phyloP scores from a whole-genome alignment of 1,140 invertebrate genomes.

The Paraescarpia echinospica region DNA sequence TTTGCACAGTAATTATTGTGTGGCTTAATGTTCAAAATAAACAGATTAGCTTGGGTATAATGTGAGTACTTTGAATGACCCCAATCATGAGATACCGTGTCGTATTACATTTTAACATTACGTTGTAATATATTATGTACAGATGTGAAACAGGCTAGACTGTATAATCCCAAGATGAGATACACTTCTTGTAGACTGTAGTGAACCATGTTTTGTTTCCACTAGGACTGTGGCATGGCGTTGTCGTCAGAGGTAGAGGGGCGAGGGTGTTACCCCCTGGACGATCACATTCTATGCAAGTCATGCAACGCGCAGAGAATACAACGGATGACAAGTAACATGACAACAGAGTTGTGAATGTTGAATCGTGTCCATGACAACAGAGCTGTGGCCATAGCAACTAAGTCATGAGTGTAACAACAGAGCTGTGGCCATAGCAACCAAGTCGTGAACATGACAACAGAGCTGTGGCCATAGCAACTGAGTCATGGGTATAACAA shows the following conservation, averaged over 20 bases:
- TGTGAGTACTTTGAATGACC: no score
- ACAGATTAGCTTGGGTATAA: no score
- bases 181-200: neutral
- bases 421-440: neutral
- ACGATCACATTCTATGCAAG: conserved; percentile 95
- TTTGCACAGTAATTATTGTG: no score
- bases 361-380: conserved; percentile 12
- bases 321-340: conserved; percentile 60
- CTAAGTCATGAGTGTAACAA: neutral
- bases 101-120: no score
- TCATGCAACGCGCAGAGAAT: conserved; percentile 93
- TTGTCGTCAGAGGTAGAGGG: conserved; percentile 93
- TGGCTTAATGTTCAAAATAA: no score
- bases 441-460: neutral
- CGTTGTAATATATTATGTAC: no score
- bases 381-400: neutral
- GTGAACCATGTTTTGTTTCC: conserved; percentile 28
- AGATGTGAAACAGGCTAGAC: no score
- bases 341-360: conserved; percentile 50
- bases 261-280: conserved; percentile 93
- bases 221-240: conserved; percentile 87
- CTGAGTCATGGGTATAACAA: neutral
- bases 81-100: no score
- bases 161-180: no score
- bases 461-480: neutral